A percentile compares a stretch with the other conserved stretches of the same genome.
These are phyloP conservation scores for Teleogryllus oceanicus DNA, from an alignment of 2,888 invertebrate genomes.

Conservation along the genomic window DNA sequence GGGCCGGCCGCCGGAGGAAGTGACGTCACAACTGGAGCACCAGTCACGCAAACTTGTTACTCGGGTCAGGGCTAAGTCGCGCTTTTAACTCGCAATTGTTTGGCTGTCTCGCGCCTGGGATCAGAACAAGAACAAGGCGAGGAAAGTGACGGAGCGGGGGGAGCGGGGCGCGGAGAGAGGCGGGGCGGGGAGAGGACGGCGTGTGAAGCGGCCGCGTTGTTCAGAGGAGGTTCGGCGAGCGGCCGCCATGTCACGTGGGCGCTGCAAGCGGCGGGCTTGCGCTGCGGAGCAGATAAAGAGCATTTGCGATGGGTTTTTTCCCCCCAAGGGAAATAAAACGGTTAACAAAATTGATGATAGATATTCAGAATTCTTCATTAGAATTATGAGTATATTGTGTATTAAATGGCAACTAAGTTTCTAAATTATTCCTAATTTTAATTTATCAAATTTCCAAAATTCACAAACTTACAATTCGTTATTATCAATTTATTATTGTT, in stretches of 20 bases:
- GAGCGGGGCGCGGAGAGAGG: not conserved
- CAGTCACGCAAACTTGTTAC: not conserved
- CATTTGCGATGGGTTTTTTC: no score
- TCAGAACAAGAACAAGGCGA: slow-evolving; percentile 7
- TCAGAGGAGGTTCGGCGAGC: not conserved
- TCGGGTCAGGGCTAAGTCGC: slow-evolving; percentile 18
- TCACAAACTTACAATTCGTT: no score
- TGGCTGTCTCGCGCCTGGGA: not conserved
- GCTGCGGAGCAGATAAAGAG: no score
- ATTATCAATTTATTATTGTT: no score
- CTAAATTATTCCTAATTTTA: no score
- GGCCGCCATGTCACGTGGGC: not conserved
- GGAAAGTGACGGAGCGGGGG: not conserved
- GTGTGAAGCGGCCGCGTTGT: not conserved
- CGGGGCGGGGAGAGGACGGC: not conserved
- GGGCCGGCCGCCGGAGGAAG: not conserved
- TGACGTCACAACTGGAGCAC: slow-evolving; percentile 1
- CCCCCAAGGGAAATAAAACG: no score
- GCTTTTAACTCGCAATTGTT: not conserved
- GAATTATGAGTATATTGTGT: no score
- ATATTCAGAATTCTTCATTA: no score
- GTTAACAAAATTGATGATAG: no score
- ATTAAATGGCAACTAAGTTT: no score
- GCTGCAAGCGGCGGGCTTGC: no score
- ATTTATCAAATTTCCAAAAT: no score